Evolutionary conservation across 2,797 vertebrate species (phyloP).

Genomic region (Gadopsis bispinosus): DNA sequence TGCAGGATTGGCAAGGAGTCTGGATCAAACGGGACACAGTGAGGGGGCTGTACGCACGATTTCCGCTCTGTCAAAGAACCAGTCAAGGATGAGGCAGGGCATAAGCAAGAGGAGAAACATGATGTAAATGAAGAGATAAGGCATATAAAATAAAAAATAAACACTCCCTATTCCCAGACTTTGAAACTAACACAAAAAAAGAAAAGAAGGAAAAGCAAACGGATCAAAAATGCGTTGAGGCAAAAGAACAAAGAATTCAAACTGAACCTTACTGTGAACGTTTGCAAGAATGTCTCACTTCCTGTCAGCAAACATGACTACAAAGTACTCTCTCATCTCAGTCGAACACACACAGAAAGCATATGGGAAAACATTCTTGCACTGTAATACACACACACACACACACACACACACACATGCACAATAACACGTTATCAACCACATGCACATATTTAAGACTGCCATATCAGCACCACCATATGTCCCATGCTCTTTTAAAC

Average conservation of each 20-base stretch:
- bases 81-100: conserved; percentile 50
- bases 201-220: conserved; percentile 42
- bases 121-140: conserved; percentile 64
- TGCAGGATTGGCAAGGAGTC: conserved; percentile 65
- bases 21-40: conserved; percentile 71
- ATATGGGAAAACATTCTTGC: conserved; percentile 69
- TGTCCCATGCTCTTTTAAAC: conserved; percentile 60
- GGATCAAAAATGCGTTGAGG: conserved; percentile 52
- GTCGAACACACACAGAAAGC: conserved; percentile 65
- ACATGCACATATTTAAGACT: conserved; percentile 40
- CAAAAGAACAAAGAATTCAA: conserved; percentile 63
- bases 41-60: conserved; percentile 64
- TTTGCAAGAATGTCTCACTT: conserved; percentile 72
- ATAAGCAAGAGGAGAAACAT: conserved; percentile 27
- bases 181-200: conserved; percentile 40
- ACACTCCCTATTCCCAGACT: conserved; percentile 38
- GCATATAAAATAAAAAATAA: conserved; percentile 70
- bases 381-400: conserved; percentile 47
- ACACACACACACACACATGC: conserved; percentile 37
- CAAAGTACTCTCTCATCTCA: conserved; percentile 69
- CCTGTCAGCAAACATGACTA: conserved; percentile 74
- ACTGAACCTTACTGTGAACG: conserved; percentile 49
- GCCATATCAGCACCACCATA: conserved; percentile 64
- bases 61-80: conserved; percentile 57
- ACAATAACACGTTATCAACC: conserved; percentile 47